Conservation (phyloP, 1,140 invertebrate genomes). For the Apis florea region DNA sequence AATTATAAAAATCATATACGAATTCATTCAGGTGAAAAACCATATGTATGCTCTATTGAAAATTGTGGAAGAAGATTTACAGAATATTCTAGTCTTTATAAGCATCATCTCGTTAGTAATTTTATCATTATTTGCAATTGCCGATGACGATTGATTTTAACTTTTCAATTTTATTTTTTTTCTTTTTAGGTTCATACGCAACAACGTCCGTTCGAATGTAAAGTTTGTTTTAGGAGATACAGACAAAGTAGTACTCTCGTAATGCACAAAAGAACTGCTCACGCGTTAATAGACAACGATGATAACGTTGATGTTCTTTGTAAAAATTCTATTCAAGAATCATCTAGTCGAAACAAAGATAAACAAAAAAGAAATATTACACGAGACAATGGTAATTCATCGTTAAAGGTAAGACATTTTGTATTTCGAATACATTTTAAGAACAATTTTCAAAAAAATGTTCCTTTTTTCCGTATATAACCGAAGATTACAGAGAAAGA, state of each 20-base stretch:
- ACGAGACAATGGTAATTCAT: constrained; percentile 52
- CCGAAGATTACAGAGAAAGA: constrained; percentile 55
- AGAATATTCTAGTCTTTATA: constrained; percentile 88
- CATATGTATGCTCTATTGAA: constrained; percentile 82
- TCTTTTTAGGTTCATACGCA: constrained; percentile 82
- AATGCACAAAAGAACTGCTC: constrained; percentile 82
- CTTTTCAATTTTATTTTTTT: background rate
- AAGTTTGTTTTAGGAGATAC: constrained; percentile 83
- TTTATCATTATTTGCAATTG: background rate
- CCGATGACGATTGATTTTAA: background rate
- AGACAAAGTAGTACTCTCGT: constrained; percentile 83
- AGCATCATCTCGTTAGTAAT: constrained; percentile 84
- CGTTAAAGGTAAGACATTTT: constrained; percentile 32
- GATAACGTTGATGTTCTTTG: constrained; percentile 67
- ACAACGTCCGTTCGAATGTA: constrained; percentile 83
- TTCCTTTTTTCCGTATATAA: background rate
- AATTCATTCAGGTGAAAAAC: constrained; percentile 83
- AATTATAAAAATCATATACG: constrained; percentile 86
- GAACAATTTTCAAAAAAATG: constrained; percentile 28
- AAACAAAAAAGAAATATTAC: constrained; percentile 40
- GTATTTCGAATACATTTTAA: background rate
- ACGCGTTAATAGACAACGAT: constrained; percentile 68
- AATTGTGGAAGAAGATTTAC: constrained; percentile 87
- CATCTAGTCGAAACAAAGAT: constrained; percentile 55
- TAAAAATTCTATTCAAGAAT: constrained; percentile 59